Evolutionary conservation across 2,113 vertebrate genomes (phyloP).

Genomic region (Mus spicilegus): DNA sequence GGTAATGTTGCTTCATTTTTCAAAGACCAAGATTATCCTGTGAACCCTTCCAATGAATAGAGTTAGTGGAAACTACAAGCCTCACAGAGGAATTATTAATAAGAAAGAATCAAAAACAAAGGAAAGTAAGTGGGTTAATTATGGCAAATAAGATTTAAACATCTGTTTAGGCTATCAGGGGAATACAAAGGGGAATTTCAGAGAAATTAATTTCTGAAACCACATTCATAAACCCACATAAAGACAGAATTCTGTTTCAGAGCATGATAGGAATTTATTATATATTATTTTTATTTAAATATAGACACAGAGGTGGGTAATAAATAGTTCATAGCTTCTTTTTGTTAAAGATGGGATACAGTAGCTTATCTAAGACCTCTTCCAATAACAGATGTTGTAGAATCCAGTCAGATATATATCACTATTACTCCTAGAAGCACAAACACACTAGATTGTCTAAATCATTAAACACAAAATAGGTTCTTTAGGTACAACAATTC

Average conservation of each 20-base stretch:
- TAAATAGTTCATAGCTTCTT: not conserved
- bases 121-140: constrained; percentile 74
- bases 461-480: not conserved
- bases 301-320: not conserved
- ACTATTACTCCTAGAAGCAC: not conserved
- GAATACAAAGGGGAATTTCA: constrained; percentile 61
- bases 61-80: constrained; percentile 65
- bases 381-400: not conserved
- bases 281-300: constrained; percentile 63
- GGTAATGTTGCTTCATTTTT: constrained; percentile 77
- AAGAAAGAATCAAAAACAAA: constrained; percentile 74
- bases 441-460: not conserved
- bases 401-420: not conserved
- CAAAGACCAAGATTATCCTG: constrained; percentile 77
- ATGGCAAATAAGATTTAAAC: constrained; percentile 70
- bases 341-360: not conserved
- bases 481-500: not conserved
- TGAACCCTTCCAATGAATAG: constrained; percentile 67
- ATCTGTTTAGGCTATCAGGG: constrained; percentile 63
- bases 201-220: constrained; percentile 61
- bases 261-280: constrained; percentile 3
- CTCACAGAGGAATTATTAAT: constrained; percentile 70
- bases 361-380: not conserved
- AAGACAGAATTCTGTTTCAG: constrained; percentile 37
- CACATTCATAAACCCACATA: constrained; percentile 48